Evolutionary conservation across 2,113 vertebrate genomes (phyloP).

Genomic region (Galeopterus variegatus): DNA sequence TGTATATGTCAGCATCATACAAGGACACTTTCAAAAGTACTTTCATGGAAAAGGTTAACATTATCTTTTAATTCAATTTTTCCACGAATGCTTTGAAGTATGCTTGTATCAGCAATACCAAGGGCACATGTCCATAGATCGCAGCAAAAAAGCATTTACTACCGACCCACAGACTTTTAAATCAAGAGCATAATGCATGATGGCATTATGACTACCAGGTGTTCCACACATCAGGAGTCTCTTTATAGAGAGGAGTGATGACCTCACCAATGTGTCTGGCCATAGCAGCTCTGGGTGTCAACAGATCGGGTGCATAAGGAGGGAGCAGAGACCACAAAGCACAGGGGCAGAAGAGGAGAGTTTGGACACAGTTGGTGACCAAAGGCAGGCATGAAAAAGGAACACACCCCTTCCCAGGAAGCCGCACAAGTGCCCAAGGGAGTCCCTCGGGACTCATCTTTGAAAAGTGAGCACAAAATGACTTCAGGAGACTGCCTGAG

Average conservation of each 20-base stretch:
- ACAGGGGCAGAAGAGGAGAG: background rate
- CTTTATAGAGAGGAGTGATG: background rate
- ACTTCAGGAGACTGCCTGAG: background rate
- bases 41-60: too few relatives aligned
- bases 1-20: background rate
- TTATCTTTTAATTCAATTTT: too few relatives aligned
- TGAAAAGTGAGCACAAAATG: background rate
- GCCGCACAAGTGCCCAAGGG: background rate
- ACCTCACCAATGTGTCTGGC: background rate
- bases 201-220: background rate
- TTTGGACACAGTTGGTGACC: background rate
- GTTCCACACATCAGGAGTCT: background rate
- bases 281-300: background rate
- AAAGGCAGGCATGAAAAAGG: background rate
- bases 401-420: background rate
- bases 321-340: background rate
- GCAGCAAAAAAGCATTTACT: background rate
- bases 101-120: background rate
- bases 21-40: too few relatives aligned
- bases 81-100: too few relatives aligned
- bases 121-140: background rate
- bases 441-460: background rate
- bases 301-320: background rate
- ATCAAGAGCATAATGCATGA: background rate
- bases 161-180: background rate